Evolutionary conservation across 2,888 invertebrate species (phyloP), one percentile per base, ranked within the genome.

Genomic region (Omphaloscelis lunosa): DNA sequence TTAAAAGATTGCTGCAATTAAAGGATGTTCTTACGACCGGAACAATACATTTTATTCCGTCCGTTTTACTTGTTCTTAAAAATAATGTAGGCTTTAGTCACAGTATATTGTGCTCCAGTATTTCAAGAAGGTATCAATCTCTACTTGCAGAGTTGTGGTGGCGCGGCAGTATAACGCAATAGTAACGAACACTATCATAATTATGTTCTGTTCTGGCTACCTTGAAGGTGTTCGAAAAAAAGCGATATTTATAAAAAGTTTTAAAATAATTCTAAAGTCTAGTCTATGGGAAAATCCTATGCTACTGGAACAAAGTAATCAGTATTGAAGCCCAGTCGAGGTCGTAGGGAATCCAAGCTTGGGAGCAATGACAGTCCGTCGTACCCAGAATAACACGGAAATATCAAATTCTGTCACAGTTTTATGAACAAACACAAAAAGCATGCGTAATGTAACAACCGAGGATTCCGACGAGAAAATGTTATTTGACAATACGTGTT

Each of bases 381-480:
- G 4, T 6, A 53, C 41, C 12, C 6, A 59, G 5, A 34, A 11
- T 48, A 15, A 34, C 45, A 53, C 58, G 83, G 80, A 83, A 68
- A 72, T 81, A 81, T 83, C 63, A 67, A 83, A 78, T 72, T 72
- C n/a, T 27, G 63, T 45, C 58, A 81, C 84, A 83, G 72, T 41
- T 68, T 80, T 53, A 45, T 72, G 72, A 65, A 84, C 79, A 81
- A 79, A 72, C 11, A 83, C 63, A 79, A 83, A 71, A 83, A 48
- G 9, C 23, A 23, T 23, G 45, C 41, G 67, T 67, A 83, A 39
- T 51, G 2, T 45, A 61, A 77, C 69, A 58, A 58, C 29, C 15
- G 7, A 27, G 20, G 17, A 39, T 68, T 48, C 53, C 56, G 48
- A 29, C 29, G n/a, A 39, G 45, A 59, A 68, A 34, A 72, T 23